Base-by-base conservation (phyloP, 1,140 invertebrate genomes). In the Odontomachus brunneus region DNA sequence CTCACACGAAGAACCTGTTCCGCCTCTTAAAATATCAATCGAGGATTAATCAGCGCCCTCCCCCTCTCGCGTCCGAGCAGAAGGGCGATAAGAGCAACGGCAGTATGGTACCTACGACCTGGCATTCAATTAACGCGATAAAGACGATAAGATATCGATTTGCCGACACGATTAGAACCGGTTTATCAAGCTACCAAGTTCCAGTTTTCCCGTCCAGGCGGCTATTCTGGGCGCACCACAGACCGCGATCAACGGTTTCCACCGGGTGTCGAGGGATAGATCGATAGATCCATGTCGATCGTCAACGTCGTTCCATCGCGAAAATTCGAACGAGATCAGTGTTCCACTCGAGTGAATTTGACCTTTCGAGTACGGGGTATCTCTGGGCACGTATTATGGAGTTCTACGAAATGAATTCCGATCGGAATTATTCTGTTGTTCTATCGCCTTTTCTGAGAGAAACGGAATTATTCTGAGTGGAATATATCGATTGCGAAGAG, bases 141-240 rank as follows among this genome's bases (percentile, higher is more conserved):
- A n/a, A 75, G 3, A 5, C 17, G 75, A 74, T 82, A 82, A 82
- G 57, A 62, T 74, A 82, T 82, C 57, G 78, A 82, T 82, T 15
- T 19, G 15, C 9, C 14, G 65, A 15, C 69, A 51, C 29, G 66
- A 82, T 72, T 82, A 82, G 38, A 82, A 82, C 78, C 69, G 69
- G 78, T 82, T 74, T 74, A 74, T 74, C 69, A 29, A 63, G 78
- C 78, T 82, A 74, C 57, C 55, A n/a, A 48, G 69, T 74, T 60
- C 55, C 69, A 82, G 57, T 73, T 82, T 82, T 29, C 17, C 26
- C 69, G 19, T 62, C 19, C 57, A 38, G 44, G 14, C 22, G 69
- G 29, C 33, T 74, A 74, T 74, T 62, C 69, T 74, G 57, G 57
- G 33, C 69, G 2, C 19, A 73, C 14, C 17, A 24, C 14, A 12